phyloP scores from a whole-genome alignment of 2,888 invertebrate genomes.

The Latheticus oryzae region DNA sequence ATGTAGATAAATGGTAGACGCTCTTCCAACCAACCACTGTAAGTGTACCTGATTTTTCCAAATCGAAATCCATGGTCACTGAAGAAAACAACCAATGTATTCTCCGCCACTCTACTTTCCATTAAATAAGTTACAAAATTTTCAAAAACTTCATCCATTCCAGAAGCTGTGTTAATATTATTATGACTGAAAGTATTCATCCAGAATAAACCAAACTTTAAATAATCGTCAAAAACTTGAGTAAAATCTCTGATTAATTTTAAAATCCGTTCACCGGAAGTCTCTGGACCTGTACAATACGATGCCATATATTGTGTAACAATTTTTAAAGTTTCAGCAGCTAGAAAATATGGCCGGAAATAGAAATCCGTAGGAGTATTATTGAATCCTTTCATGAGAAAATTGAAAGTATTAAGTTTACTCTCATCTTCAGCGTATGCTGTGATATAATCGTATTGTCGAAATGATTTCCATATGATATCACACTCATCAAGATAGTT shows the following conservation, averaged over 20 bases:
- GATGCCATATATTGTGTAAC: conserved; percentile 59
- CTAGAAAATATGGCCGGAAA: conserved; percentile 77
- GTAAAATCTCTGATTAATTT: conserved; percentile 77
- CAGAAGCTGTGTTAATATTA: conserved; percentile 74
- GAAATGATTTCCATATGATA: conserved; percentile 82
- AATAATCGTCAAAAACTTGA: conserved; percentile 67
- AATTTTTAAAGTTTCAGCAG: conserved; percentile 70
- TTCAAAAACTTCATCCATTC: conserved; percentile 74
- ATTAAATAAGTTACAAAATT: conserved; percentile 72
- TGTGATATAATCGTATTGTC: conserved; percentile 77
- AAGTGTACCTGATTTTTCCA: conserved; percentile 75
- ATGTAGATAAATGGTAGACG: conserved; percentile 80
- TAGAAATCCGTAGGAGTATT: conserved; percentile 85
- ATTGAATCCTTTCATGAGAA: conserved; percentile 76
- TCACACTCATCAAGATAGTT: conserved; percentile 76
- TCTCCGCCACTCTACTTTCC: conserved; percentile 72
- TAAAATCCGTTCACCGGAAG: conserved; percentile 75
- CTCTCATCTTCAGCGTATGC: conserved; percentile 84
- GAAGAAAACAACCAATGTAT: conserved; percentile 78
- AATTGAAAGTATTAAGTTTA: conserved; percentile 80
- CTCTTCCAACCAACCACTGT: conserved; percentile 83
- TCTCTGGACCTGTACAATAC: conserved; percentile 72
- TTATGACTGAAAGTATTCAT: conserved; percentile 83
- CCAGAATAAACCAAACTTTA: conserved; percentile 84
- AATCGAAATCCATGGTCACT: conserved; percentile 86